Conservation (phyloP, 2,888 invertebrate species). For the Leptinotarsa rubiginosa region DNA sequence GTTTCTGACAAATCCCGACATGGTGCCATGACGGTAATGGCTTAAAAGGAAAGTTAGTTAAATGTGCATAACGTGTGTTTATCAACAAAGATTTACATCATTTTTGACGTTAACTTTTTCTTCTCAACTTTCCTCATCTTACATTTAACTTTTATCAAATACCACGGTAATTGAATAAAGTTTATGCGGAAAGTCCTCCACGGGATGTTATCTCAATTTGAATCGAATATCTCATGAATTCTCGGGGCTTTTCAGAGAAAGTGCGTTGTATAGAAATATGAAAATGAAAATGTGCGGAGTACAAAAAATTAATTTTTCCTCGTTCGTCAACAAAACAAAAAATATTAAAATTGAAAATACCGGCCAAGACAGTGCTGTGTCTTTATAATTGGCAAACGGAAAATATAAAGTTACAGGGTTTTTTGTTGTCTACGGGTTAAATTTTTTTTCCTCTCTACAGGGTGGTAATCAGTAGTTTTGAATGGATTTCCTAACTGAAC, state of each 20-base stretch:
- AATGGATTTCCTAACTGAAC: no score
- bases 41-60: conserved; percentile 44
- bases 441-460: no score
- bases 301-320: background rate
- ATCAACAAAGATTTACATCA: conserved; percentile 40
- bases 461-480: no score
- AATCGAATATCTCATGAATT: conserved; percentile 27
- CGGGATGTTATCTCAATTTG: conserved; percentile 29
- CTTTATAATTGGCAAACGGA: no score
- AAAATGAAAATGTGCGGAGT: background rate
- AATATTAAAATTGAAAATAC: no score
- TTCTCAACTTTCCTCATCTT: conserved; percentile 32
- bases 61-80: conserved; percentile 44
- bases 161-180: conserved; percentile 34
- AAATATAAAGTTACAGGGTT: no score
- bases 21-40: conserved; percentile 38
- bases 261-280: background rate
- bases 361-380: no score
- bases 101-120: conserved; percentile 41
- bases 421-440: no score
- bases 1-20: conserved; percentile 48
- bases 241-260: background rate
- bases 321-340: background rate
- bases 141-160: conserved; percentile 35
- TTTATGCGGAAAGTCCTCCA: conserved; percentile 31